Evolutionary conservation across 2,113 vertebrate species (phyloP), one percentile per base, ranked within the genome.

Genomic region (Ochotona princeps): DNA sequence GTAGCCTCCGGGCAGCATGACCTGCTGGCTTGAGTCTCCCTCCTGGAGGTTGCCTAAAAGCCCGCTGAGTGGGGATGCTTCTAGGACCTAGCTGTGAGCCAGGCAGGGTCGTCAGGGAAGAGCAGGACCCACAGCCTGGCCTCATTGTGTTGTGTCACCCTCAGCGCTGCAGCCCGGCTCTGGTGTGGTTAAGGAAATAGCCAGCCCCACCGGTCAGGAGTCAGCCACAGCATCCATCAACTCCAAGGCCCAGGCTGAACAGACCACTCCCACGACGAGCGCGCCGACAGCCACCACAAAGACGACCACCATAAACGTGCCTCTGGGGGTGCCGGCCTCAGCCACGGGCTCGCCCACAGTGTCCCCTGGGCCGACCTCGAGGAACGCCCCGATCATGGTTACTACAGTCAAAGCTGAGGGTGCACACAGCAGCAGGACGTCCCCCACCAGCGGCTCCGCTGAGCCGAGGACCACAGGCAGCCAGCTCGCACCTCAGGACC

Each of bases 371-470:
- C 0, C 12, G 2, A 8, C 0, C 11, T 6, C 0, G 15, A 20
- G 3, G 7, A 8, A 0, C 3, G 1, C 1, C 20, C 0, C 13
- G 26, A 0, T 0, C 15, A 1, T 0, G 30, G 0, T 5, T 11
- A 0, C 0, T 3, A 0, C 4, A 12, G 0, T 0, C 3, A 18
- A 57, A 57, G 0, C 1, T 2, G 0, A 0, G 0, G 15, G 0
- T 66, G 0, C 21, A 10, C 3, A 47, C 21, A 2, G 0, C 0
- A 2, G 0, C 20, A 30, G 0, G 17, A 0, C 47, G 5, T 0
- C 12, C 1, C 0, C 17, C 25, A 0, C 15, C 15, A 0, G 1
- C 1, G 0, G 0, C 38, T 0, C 44, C 1, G 0, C 1, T 5
- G 20, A 20, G 18, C 2, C 25, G 0, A 3, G 3, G 17, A 0